Percentiles rank a stretch among this genome's conserved stretches.
phyloP scores from a whole-genome alignment of 2,888 invertebrate species.

The Andrena camellia region DNA sequence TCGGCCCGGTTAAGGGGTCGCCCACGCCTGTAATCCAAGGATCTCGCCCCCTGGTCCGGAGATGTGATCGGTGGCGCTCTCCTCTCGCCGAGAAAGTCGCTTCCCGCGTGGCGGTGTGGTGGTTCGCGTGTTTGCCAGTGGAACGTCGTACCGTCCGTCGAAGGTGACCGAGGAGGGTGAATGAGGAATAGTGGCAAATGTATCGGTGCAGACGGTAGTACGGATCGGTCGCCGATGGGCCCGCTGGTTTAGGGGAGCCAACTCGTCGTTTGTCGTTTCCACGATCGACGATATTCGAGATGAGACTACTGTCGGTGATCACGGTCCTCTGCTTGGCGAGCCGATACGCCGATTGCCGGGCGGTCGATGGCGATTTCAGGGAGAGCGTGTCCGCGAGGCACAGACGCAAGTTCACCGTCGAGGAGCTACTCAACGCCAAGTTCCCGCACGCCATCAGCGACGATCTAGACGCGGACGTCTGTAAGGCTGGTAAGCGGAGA shows the following conservation, averaged over 20 bases:
- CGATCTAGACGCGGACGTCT: slow-evolving; percentile 93
- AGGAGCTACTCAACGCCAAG: slow-evolving; percentile 88
- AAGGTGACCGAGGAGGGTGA: slow-evolving; percentile 15
- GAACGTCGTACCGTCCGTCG: slow-evolving; percentile 4
- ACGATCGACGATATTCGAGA: slow-evolving; percentile 62
- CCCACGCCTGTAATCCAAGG: not conserved
- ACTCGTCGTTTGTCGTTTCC: slow-evolving; percentile 31
- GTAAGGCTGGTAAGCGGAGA: slow-evolving; percentile 91
- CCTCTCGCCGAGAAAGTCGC: slow-evolving; percentile 6
- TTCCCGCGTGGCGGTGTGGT: slow-evolving; percentile 43
- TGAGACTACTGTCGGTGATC: slow-evolving; percentile 71
- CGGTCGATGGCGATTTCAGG: slow-evolving; percentile 41
- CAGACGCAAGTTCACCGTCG: slow-evolving; percentile 87
- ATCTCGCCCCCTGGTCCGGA: slow-evolving; percentile 9
- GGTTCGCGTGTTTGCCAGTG: slow-evolving; percentile 20
- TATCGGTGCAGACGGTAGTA: slow-evolving; percentile 61
- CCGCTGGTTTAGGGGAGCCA: slow-evolving; percentile 22
- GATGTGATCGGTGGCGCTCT: slow-evolving; percentile 58
- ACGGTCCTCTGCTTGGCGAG: slow-evolving; percentile 65
- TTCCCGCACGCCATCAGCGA: slow-evolving; percentile 90
- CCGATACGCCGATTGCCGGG: slow-evolving; percentile 62
- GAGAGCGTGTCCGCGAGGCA: slow-evolving; percentile 47
- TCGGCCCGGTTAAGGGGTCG: not conserved
- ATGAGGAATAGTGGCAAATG: slow-evolving; percentile 56
- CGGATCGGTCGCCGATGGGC: slow-evolving; percentile 63